These are phyloP conservation scores for Acropora yongei DNA, from an alignment of 64 coral and sea anemone genomes.

Conservation along the genomic window DNA sequence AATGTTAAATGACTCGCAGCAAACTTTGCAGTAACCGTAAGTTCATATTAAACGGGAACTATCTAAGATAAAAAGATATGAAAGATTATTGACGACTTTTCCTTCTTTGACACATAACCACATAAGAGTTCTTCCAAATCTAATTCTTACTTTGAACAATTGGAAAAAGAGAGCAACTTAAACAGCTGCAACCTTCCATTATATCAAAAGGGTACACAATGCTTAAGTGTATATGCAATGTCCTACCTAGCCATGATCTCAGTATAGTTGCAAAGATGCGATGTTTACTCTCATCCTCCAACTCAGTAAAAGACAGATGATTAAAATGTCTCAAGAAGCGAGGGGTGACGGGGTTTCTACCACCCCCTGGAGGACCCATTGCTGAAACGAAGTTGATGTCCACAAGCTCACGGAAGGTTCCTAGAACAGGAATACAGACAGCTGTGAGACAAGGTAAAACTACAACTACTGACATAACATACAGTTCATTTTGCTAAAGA, in stretches of 20 bases:
- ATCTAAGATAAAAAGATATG: neutral
- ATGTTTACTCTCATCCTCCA: slow-evolving; percentile 94
- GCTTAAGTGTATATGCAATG: neutral
- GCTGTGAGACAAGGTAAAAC: neutral
- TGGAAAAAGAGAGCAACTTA: too few species aligned
- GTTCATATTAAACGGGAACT: neutral
- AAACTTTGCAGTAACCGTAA: too few species aligned
- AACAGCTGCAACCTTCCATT: too few species aligned
- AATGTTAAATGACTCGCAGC: too few species aligned
- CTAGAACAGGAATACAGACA: slow-evolving; percentile 25
- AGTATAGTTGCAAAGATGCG: slow-evolving; percentile 93
- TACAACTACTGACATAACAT: too few species aligned
- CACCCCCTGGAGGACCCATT: slow-evolving; percentile 96
- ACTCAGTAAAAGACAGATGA: slow-evolving; percentile 94
- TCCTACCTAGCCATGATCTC: slow-evolving; percentile 88
- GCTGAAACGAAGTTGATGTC: slow-evolving; percentile 92
- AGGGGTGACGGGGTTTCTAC: slow-evolving; percentile 91
- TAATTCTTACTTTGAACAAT: too few species aligned
- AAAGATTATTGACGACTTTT: too few species aligned
- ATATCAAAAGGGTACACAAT: too few species aligned
- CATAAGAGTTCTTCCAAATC: too few species aligned
- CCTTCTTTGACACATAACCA: too few species aligned
- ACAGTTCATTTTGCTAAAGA: too few species aligned
- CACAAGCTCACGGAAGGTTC: slow-evolving; percentile 95
- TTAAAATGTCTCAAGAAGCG: slow-evolving; percentile 96